A percentile compares a stretch with the other conserved stretches of the same genome.
phyloP scores from a whole-genome alignment of 2,888 invertebrate species.

The Aleiodes leptofemur region DNA sequence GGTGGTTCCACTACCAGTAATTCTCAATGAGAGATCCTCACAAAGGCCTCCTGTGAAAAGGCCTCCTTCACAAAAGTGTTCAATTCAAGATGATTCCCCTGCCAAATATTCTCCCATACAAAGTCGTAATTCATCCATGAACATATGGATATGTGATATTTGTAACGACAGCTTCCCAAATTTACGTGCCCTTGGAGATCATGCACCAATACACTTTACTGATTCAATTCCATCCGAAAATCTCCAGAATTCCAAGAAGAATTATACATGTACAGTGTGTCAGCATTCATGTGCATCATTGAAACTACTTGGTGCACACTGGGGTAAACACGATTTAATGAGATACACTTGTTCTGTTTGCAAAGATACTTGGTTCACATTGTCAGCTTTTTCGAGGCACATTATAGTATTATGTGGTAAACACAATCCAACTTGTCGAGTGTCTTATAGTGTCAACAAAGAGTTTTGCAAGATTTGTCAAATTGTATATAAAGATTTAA shows the following conservation, averaged over 20 bases:
- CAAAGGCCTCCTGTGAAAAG: neutral
- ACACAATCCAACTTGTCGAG: constrained; percentile 1
- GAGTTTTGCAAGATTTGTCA: constrained; percentile 60
- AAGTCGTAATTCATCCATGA: neutral
- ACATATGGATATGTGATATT: constrained; percentile 37
- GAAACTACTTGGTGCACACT: neutral
- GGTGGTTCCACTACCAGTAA: neutral
- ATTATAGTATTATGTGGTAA: neutral
- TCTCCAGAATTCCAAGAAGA: neutral
- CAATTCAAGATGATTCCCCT: neutral
- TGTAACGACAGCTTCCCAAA: constrained; percentile 16
- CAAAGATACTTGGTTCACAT: neutral
- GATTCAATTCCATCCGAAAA: neutral
- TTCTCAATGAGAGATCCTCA: too few species aligned
- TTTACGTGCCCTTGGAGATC: constrained; percentile 17
- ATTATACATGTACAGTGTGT: constrained; percentile 12
- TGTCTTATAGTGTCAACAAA: neutral
- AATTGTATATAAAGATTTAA: neutral
- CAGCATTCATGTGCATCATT: neutral
- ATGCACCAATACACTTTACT: neutral
- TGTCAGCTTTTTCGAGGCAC: constrained; percentile 1
- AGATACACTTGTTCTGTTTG: constrained; percentile 16
- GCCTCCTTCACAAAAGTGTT: neutral
- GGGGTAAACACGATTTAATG: neutral
- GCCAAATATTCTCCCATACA: too few species aligned